A percentile compares a stretch with the other conserved stretches of the same genome.
phyloP scores from a whole-genome alignment of 2,797 vertebrate species.

The Rachycentron canadum region DNA sequence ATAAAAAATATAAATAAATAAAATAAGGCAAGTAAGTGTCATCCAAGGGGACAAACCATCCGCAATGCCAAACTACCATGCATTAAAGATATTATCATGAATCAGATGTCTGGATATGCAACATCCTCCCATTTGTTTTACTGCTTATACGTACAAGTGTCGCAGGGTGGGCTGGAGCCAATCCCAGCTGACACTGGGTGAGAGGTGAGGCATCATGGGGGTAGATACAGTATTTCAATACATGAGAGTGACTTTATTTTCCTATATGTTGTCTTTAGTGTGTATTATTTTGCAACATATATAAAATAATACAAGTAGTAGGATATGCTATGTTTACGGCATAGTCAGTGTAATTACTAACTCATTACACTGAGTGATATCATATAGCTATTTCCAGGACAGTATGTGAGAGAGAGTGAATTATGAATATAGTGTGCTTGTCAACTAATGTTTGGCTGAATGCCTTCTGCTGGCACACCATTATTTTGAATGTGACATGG shows the following conservation, averaged over 20 bases:
- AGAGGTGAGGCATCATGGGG: no score
- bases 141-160: no score
- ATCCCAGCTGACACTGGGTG: no score
- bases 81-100: conserved; percentile 31
- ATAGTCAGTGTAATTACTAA: not conserved
- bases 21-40: conserved; percentile 69
- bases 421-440: not conserved
- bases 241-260: not conserved
- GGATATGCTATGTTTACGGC: not conserved
- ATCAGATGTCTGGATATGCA: conserved; percentile 5
- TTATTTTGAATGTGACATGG: not conserved
- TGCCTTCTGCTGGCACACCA: not conserved
- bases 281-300: not conserved
- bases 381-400: not conserved
- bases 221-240: not conserved
- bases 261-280: not conserved
- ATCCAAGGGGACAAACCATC: conserved; percentile 38
- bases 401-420: not conserved
- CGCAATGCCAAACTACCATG: conserved; percentile 26
- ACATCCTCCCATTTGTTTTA: not conserved
- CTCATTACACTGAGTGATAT: not conserved
- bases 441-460: not conserved
- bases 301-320: not conserved
- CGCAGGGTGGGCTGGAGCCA: no score
- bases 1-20: conserved; percentile 26